Conservation (phyloP, 2,113 vertebrate genomes). For the Microtus montanus region DNA sequence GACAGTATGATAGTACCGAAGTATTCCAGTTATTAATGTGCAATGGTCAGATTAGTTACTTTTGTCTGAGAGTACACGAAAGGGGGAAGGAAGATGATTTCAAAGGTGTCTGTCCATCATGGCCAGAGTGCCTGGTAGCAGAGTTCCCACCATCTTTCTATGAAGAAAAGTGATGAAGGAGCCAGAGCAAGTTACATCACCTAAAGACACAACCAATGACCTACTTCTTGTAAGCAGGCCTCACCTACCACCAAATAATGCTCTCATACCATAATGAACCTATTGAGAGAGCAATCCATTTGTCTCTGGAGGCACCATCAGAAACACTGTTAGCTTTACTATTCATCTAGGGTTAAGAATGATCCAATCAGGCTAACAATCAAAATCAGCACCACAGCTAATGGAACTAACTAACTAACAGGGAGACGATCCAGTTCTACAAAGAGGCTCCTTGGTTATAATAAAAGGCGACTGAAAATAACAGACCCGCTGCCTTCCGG, state of each 20-base stretch:
- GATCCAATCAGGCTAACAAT: not conserved
- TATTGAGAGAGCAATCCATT: not conserved
- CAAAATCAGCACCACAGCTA: not conserved
- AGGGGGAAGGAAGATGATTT: not conserved
- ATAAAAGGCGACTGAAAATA: slow-evolving; percentile 35
- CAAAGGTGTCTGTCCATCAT: not conserved
- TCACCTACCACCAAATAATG: not conserved
- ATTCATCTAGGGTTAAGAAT: not conserved
- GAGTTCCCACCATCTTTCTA: not conserved
- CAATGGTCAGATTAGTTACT: not conserved
- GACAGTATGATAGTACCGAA: too few species aligned
- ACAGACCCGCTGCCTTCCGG: not conserved
- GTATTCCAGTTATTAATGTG: not conserved
- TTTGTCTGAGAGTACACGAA: not conserved
- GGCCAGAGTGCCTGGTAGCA: not conserved
- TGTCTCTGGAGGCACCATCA: not conserved
- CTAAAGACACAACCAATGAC: not conserved
- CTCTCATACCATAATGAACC: not conserved
- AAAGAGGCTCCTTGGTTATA: not conserved
- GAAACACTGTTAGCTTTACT: not conserved
- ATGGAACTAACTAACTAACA: not conserved
- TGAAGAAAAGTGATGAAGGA: not conserved
- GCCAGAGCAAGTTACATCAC: not conserved
- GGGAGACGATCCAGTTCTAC: slow-evolving; percentile 13
- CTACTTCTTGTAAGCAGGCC: not conserved